phyloP scores from a whole-genome alignment of 2,113 vertebrate species.

The Vidua macroura region DNA sequence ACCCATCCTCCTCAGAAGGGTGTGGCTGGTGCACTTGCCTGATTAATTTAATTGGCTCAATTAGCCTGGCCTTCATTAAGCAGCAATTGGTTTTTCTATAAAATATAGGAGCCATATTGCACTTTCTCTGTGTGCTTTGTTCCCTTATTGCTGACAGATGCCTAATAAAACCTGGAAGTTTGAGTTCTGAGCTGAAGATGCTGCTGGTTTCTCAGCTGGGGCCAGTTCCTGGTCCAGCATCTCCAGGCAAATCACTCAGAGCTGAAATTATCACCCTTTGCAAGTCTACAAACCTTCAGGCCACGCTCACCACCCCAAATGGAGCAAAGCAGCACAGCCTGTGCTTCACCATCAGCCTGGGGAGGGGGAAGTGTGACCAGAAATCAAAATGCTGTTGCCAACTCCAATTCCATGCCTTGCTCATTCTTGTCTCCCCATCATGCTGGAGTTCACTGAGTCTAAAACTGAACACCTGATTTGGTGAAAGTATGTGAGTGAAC shows the following conservation, averaged over 20 bases:
- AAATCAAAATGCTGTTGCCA: background rate
- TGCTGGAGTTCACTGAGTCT: background rate
- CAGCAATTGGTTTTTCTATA: accelerated
- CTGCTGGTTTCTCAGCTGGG: background rate
- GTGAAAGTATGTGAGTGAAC: background rate
- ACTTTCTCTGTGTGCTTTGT: background rate
- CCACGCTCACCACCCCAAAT: accelerated
- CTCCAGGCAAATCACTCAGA: background rate
- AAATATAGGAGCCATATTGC: accelerated
- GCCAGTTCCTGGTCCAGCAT: background rate
- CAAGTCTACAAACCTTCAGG: background rate
- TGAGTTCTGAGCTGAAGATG: background rate
- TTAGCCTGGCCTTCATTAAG: background rate
- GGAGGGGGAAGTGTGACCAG: background rate
- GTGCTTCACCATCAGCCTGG: background rate
- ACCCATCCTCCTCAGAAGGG: background rate
- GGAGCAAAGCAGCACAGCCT: background rate
- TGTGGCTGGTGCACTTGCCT: background rate
- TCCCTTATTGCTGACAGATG: background rate
- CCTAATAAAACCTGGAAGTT: background rate
- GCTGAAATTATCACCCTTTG: background rate
- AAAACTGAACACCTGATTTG: background rate
- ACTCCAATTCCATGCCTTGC: background rate
- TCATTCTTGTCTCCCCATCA: background rate
- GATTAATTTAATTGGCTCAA: background rate